Base-by-base conservation (phyloP, 2,888 invertebrate genomes). In the Metacarcinus magister region DNA sequence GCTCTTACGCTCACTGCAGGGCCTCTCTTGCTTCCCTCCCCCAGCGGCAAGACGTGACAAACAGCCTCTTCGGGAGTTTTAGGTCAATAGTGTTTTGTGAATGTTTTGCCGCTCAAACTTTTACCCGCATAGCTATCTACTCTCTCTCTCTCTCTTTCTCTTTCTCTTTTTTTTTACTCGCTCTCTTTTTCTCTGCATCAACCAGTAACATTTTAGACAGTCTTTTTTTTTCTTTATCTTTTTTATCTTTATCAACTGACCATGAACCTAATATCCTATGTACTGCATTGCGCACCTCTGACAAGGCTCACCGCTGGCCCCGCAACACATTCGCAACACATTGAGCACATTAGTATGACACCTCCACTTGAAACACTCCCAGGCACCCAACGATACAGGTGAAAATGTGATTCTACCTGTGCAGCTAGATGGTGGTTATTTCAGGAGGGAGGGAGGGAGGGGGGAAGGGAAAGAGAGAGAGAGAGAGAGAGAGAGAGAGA, bases 401-500 rank as follows among this genome's bases (percentile, higher is more conserved):
- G 67, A 67, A 16, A 67, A 67, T 67, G 19, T 23, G n/a, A n/a
- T n/a, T 67, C 23, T 23, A 67, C 67, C n/a, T 23, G 67, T 16
- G 67, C 2, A 16, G 67, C 67, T 67, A 23, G 19, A 2, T n/a
- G 67, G 4, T 67, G 2, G 23, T 67, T 67, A 67, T 8, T 67
- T 67, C 67, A 67, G 67, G 23, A 3, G 67, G n/a, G 2, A n/a
- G 1, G 19, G 67, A 5, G 5, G n/a, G 67, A n/a, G n/a, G 19
- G 67, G 19, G n/a, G 23, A 23, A 67, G 5, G 19, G 67, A 5
- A 16, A 67, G 7, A 67, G 67, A 23, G 60, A 60, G 60, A 60
- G 60, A 60, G 60, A 60, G 60, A 60, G 60, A 60, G 60, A 60
- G 60, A 60, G 60, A 60, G 60, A 60, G 60, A 60, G 60, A 60